Conservation (phyloP, 2,797 vertebrate genomes). For the Sebastes taczanowskii region DNA sequence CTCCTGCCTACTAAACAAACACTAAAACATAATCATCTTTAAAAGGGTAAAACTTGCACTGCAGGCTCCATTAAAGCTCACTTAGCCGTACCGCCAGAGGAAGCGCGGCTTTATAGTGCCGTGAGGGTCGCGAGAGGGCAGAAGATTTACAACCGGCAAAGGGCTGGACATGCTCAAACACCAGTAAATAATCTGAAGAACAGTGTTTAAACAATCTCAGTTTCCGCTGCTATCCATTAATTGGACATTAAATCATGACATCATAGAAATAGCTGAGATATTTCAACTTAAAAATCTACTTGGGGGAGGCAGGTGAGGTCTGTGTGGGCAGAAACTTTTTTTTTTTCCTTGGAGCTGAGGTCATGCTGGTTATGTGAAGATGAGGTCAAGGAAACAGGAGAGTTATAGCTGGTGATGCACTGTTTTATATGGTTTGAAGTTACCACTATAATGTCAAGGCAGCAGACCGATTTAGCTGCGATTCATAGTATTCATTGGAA, state of each 20-base stretch:
- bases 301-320: conserved; percentile 43
- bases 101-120: conserved; percentile 51
- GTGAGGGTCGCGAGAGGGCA: conserved; percentile 60
- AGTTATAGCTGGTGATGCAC: conserved; percentile 45
- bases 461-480: conserved; percentile 8
- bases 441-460: conserved; percentile 1
- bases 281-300: conserved; percentile 55
- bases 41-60: conserved; percentile 28
- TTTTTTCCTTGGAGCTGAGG: conserved; percentile 44
- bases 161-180: conserved; percentile 58
- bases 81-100: conserved; percentile 37
- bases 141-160: conserved; percentile 64
- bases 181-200: conserved; percentile 68
- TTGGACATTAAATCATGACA: conserved; percentile 78
- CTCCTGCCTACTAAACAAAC: conserved; percentile 4
- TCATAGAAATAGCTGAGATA: conserved; percentile 74
- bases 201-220: conserved; percentile 59
- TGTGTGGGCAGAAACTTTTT: conserved; percentile 42
- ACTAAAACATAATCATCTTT: conserved; percentile 8
- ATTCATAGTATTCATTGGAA: conserved; percentile 3
- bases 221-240: conserved; percentile 63
- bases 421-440: conserved; percentile 41
- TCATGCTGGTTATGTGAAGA: conserved; percentile 44
- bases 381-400: conserved; percentile 61
- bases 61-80: conserved; percentile 48